phyloP scores from a whole-genome alignment of 2,113 vertebrate genomes.

The Percina caprodes region DNA sequence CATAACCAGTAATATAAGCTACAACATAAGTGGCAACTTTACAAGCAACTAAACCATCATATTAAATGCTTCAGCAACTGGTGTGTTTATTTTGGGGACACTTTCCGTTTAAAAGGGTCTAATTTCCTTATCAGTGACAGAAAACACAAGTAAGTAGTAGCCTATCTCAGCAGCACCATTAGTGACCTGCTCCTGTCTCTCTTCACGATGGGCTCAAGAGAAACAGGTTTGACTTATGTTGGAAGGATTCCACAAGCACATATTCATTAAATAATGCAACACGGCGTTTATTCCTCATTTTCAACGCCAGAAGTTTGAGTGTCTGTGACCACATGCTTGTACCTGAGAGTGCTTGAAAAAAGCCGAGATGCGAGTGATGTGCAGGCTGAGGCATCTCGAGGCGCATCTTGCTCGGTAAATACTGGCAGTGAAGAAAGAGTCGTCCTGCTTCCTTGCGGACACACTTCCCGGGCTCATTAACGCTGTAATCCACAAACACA shows the following conservation, averaged over 20 bases:
- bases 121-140: not conserved
- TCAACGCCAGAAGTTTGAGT: not conserved
- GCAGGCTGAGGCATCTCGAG: constrained; percentile 94
- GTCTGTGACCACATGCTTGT: constrained; percentile 50
- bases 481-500: constrained; percentile 89
- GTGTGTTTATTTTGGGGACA: not conserved
- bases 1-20: not conserved
- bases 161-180: constrained; percentile 19
- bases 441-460: constrained; percentile 87
- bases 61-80: constrained; percentile 7
- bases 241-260: not conserved
- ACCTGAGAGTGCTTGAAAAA: constrained; percentile 95
- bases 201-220: constrained; percentile 7
- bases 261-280: constrained; percentile 1
- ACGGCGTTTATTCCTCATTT: not conserved
- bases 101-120: not conserved
- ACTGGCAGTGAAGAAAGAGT: constrained; percentile 86
- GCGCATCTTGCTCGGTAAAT: constrained; percentile 91
- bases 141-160: constrained; percentile 35
- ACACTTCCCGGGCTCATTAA: constrained; percentile 79
- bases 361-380: constrained; percentile 96
- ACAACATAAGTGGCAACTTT: constrained; percentile 49
- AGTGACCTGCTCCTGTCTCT: constrained; percentile 43
- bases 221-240: constrained; percentile 24
- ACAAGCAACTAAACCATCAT: constrained; percentile 29